Percentiles rank a stretch among this genome's conserved stretches.
Conservation (phyloP, 1,140 invertebrate species). For the Ceratosolen fusciceps region DNA sequence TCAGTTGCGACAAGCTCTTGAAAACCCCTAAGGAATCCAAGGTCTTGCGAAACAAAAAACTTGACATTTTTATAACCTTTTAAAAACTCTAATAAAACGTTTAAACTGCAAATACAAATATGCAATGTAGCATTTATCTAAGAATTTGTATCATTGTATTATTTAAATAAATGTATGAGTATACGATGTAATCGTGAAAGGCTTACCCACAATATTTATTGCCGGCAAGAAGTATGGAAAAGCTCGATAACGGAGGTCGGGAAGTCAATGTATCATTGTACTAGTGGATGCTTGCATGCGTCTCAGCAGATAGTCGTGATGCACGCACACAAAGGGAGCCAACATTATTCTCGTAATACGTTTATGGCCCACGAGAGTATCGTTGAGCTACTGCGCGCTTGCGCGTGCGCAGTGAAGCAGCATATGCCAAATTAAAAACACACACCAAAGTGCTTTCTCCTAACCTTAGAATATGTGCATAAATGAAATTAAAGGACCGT, state of each 20-base stretch:
- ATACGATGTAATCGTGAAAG: background rate
- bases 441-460: too few species aligned
- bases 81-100: background rate
- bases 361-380: too few species aligned
- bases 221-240: slow-evolving; percentile 27
- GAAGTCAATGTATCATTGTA: background rate
- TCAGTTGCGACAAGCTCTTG: slow-evolving; percentile 59
- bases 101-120: background rate
- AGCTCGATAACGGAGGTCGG: slow-evolving; percentile 12
- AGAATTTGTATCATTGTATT: background rate
- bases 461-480: too few species aligned
- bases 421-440: too few species aligned
- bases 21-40: slow-evolving; percentile 46
- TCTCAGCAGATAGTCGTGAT: too few species aligned
- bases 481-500: too few species aligned
- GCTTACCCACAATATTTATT: slow-evolving; percentile 25
- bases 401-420: background rate
- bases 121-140: background rate
- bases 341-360: too few species aligned
- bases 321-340: too few species aligned
- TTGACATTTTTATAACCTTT: slow-evolving; percentile 52
- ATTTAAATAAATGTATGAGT: background rate
- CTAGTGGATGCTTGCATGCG: too few species aligned
- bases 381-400: background rate
- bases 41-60: slow-evolving; percentile 50